phyloP scores from a whole-genome alignment of 2,888 invertebrate genomes.

The Pedicia rivosa region DNA sequence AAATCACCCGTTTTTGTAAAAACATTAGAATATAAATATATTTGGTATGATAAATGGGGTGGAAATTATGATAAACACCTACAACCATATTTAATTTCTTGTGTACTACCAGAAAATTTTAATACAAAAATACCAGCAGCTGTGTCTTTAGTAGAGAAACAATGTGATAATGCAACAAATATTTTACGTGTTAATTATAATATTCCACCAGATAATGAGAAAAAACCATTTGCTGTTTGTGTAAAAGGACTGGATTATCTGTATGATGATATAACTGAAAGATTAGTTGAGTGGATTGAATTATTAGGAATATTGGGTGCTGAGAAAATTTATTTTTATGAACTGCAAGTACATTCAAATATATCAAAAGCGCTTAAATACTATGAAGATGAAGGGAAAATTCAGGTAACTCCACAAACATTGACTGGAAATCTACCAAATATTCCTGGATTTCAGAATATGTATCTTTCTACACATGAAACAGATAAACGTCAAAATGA shows the following conservation, averaged over 20 bases:
- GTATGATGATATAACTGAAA: conserved; percentile 77
- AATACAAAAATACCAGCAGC: conserved; percentile 62
- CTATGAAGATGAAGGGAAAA: conserved; percentile 47
- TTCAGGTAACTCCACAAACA: conserved; percentile 64
- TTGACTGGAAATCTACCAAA: conserved; percentile 84
- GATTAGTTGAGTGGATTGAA: conserved; percentile 90
- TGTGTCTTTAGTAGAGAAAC: conserved; percentile 69
- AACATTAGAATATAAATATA: conserved; percentile 80
- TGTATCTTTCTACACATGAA: conserved; percentile 78
- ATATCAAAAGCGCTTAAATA: conserved; percentile 60
- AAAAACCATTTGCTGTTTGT: conserved; percentile 78
- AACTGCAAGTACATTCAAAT: conserved; percentile 81
- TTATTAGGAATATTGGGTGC: conserved; percentile 72
- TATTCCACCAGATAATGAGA: conserved; percentile 42
- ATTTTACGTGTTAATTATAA: conserved; percentile 71
- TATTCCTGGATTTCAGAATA: conserved; percentile 72
- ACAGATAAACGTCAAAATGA: conserved; percentile 92
- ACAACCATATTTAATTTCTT: conserved; percentile 81
- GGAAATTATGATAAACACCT: conserved; percentile 82
- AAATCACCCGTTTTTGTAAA: conserved; percentile 67
- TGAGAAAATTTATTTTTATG: conserved; percentile 82
- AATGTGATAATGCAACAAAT: conserved; percentile 74
- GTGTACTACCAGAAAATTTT: conserved; percentile 65
- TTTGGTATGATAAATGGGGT: conserved; percentile 91
- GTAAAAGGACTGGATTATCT: conserved; percentile 88